A percentile compares a stretch with the other conserved stretches of the same genome.
These are phyloP conservation scores for Nycteola revayana DNA, from an alignment of 2,888 invertebrate genomes.

Conservation along the genomic window DNA sequence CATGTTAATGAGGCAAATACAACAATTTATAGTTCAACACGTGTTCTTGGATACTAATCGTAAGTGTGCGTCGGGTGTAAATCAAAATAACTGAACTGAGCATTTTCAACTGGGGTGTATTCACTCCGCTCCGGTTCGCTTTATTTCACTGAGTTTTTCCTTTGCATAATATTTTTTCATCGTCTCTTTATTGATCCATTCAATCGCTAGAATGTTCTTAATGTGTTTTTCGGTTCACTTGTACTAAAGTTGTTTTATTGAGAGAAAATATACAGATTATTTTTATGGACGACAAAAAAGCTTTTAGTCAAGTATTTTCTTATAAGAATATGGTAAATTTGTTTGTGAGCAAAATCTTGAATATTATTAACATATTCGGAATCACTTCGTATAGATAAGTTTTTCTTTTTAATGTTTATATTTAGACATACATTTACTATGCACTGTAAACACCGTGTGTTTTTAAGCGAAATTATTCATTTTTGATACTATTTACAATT, in stretches of 20 bases:
- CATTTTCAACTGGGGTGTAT: slow-evolving; percentile 48
- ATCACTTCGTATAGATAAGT: too few relatives aligned
- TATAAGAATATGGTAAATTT: slow-evolving; percentile 8
- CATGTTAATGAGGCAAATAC: too few relatives aligned
- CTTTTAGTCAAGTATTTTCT: slow-evolving; percentile 31
- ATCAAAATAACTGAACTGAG: slow-evolving; percentile 55
- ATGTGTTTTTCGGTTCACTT: slow-evolving; percentile 44
- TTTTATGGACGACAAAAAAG: slow-evolving; percentile 26
- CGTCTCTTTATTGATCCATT: slow-evolving; percentile 59
- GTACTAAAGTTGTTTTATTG: slow-evolving; percentile 36
- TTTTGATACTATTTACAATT: too few relatives aligned
- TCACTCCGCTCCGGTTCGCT: slow-evolving; percentile 47
- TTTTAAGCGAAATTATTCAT: too few relatives aligned
- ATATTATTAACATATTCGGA: too few relatives aligned
- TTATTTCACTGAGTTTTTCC: slow-evolving; percentile 34
- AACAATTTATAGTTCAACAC: too few relatives aligned
- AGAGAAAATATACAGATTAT: slow-evolving; percentile 36
- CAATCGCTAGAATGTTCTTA: slow-evolving; percentile 56
- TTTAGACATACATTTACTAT: too few relatives aligned
- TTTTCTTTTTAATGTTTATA: too few relatives aligned
- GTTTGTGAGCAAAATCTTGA: slow-evolving; percentile 28
- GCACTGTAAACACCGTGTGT: too few relatives aligned
- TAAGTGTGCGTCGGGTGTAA: slow-evolving; percentile 35
- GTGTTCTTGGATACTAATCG: slow-evolving; percentile 15
- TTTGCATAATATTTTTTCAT: slow-evolving; percentile 34